phyloP scores from a whole-genome alignment of 2,888 invertebrate genomes.

The Cephus nigrinus region DNA sequence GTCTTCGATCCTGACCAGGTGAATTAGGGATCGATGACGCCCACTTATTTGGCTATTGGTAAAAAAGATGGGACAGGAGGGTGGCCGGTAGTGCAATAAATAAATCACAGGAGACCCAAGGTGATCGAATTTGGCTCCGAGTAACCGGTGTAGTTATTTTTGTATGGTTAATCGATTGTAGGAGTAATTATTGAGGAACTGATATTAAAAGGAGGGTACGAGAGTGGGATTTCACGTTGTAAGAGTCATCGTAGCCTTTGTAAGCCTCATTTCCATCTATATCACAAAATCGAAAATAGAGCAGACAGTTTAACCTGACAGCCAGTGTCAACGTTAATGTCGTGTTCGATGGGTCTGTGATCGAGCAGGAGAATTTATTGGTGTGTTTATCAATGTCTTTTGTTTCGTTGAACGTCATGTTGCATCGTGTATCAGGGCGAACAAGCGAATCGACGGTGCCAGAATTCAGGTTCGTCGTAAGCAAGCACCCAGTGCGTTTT shows the following conservation, averaged over 20 bases:
- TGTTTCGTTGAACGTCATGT: not conserved
- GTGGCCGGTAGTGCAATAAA: not conserved
- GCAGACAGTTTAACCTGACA: constrained; percentile 45
- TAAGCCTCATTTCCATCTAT: constrained; percentile 25
- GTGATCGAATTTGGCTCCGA: not conserved
- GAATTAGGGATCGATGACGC: not conserved
- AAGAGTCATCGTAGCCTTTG: constrained; percentile 5
- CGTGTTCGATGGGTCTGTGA: constrained; percentile 43
- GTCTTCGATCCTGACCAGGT: constrained; percentile 18
- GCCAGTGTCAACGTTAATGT: constrained; percentile 47
- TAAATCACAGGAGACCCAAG: not conserved
- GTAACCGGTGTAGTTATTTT: not conserved
- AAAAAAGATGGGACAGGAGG: not conserved
- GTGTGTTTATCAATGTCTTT: not conserved
- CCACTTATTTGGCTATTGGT: not conserved
- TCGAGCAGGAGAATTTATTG: constrained; percentile 27
- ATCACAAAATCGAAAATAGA: constrained; percentile 53
- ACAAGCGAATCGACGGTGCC: constrained; percentile 47
- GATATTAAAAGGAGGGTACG: not conserved
- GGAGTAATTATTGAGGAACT: not conserved
- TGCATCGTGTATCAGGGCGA: constrained; percentile 10
- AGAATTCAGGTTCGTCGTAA: constrained; percentile 51
- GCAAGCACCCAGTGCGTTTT: constrained; percentile 41
- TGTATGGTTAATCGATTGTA: not conserved
- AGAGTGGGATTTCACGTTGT: constrained; percentile 3